Conservation (phyloP, 2,797 vertebrate species). For the Erpetoichthys calabaricus region DNA sequence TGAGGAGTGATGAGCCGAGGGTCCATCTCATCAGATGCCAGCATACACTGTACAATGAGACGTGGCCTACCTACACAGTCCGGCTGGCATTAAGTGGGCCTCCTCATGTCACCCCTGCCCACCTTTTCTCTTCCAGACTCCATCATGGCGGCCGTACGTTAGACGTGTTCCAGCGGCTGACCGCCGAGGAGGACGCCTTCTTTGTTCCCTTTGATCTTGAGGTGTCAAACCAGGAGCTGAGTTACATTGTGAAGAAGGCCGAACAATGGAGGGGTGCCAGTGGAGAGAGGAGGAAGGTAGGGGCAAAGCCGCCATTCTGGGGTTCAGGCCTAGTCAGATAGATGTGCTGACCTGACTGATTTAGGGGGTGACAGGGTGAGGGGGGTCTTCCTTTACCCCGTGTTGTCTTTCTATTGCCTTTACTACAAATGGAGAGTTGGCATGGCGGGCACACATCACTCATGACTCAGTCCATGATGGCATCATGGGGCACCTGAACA, state of each 20-base stretch:
- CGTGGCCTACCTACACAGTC: too few relatives aligned
- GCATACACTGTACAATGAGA: too few relatives aligned
- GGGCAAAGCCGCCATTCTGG: slow-evolving; percentile 13
- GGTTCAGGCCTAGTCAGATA: neutral
- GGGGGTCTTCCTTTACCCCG: neutral
- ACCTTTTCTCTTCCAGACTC: slow-evolving; percentile 40
- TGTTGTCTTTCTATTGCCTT: too few relatives aligned
- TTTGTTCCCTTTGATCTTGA: slow-evolving; percentile 76
- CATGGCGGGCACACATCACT: too few relatives aligned
- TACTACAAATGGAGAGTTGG: neutral
- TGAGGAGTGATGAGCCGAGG: too few relatives aligned
- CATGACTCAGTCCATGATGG: too few relatives aligned
- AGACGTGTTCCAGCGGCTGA: slow-evolving; percentile 63
- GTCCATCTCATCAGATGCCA: too few relatives aligned
- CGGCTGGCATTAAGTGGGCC: too few relatives aligned
- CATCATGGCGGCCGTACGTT: slow-evolving; percentile 64
- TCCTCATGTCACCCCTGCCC: too few relatives aligned
- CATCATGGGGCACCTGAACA: too few relatives aligned
- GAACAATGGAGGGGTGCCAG: slow-evolving; percentile 79
- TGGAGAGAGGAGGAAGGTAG: slow-evolving; percentile 77
- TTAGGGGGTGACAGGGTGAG: neutral
- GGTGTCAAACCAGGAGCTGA: slow-evolving; percentile 82
- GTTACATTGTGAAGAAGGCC: slow-evolving; percentile 71
- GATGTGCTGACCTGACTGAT: neutral
- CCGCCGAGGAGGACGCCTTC: slow-evolving; percentile 58